Base-by-base conservation (phyloP, 1,140 invertebrate genomes). In the Tigriopus japonicus region DNA sequence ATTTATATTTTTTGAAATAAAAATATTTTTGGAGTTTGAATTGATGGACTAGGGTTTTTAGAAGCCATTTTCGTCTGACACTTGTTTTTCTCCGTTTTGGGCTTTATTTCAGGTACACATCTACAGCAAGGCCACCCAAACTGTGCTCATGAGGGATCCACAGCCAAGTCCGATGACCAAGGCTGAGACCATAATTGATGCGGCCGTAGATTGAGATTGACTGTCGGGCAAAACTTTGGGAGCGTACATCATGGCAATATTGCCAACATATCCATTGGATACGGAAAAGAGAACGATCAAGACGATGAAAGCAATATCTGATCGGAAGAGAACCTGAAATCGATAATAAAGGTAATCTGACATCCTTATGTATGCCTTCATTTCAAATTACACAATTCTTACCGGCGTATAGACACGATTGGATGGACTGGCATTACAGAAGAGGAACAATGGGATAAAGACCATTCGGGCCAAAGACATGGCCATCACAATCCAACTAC, bases 391-490 rank as follows among this genome's bases (percentile, higher is more conserved):
- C 15, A 10, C 10, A 43, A 42, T 41, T 41, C 55, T 58, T 58
- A 58, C 55, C 15, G 12, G 17, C 5, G 55, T 58, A 17, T n/a
- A 42, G 15, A 17, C 15, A 5, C 55, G 55, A 40, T 58, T 40
- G 42, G 35, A n/a, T 42, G 49, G 49, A 35, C 40, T 15, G 28
- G 42, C 35, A 61, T 61, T 61, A 15, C 49, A 54, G 45, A 21
- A 61, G n/a, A 61, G 19, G 28, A 61, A 61, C 21, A 61, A 35
- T n/a, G 59, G 59, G 15, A 61, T 61, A 23, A 61, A 61, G 13
- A 12, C 49, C 35, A 58, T 41, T 40, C 55, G 2, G 42, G 13
- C 12, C 23, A 58, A 28, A 23, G 55, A 58, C n/a, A 40, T 15
- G 17, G 2, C 1, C 12, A 58, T n/a, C 35, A 42, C 13, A 41